Base-by-base conservation (phyloP, 2,113 vertebrate species). In the Falcunculus frontatus region DNA sequence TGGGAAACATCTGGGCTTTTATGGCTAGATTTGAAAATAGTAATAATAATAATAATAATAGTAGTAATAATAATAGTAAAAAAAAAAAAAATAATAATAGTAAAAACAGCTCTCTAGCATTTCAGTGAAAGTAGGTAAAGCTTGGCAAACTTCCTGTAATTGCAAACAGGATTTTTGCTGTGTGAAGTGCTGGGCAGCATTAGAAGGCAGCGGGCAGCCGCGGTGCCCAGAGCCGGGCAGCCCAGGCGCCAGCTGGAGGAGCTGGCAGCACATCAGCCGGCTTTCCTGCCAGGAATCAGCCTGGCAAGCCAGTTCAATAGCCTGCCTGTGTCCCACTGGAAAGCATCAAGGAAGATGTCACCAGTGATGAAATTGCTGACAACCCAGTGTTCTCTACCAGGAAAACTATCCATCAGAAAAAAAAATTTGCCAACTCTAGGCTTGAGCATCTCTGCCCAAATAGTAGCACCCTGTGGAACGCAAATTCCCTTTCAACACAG, bases 271-370 rank as follows among this genome's bases (percentile, higher is more conserved):
- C 55, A 50, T 22, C 0, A 18, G 33, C 50, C 35, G 60, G 21
- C 41, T 85, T 44, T 88, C 75, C 67, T 91, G 76, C 46, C 94
- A 89, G 79, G 56, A 81, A 64, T 30, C 86, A 76, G 42, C 63
- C 83, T 77, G 49, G 78, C 74, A 21, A 64, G 44, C 78, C 4
- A 3, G 32, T 46, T 93, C 4, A 3, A 55, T 52, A 84, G 50
- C 79, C 70, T 91, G 84, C 75, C 64, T 50, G 15, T n/a, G 56
- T 65, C 70, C 75, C 16, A 13, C 41, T 44, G 50, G 83, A 82
- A 79, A 56, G 42, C 6, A 4, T 32, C 5, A 4, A 65, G 62
- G 56, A 75, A 74, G 69, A 60, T 32, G 30, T 62, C 76, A 64
- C 60, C 23, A 7, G 7, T 22, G 46, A 65, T 4, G 21, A 56